These are phyloP conservation scores for Mycalesis mineus DNA, from an alignment of 2,888 invertebrate genomes.

Conservation along the genomic window DNA sequence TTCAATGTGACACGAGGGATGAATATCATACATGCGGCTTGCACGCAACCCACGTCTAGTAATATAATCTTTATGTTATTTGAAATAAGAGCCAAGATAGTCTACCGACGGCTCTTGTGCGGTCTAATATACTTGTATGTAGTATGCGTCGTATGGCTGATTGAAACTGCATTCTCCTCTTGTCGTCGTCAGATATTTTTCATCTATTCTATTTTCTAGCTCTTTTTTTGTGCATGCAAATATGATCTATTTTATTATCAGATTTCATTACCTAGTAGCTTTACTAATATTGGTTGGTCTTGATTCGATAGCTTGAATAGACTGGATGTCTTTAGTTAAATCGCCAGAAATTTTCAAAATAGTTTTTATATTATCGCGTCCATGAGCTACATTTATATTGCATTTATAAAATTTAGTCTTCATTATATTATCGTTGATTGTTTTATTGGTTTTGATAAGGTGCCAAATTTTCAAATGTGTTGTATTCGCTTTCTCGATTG, in stretches of 20 bases:
- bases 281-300: no score
- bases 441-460: conserved; percentile 4
- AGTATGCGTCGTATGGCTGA: conserved; percentile 39
- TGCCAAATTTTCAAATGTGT: conserved; percentile 1
- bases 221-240: no score
- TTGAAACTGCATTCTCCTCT: conserved; percentile 39
- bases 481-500: background rate
- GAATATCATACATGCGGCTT: conserved; percentile 42
- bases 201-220: background rate
- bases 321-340: no score
- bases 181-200: background rate
- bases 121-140: conserved; percentile 10
- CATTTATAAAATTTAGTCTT: background rate
- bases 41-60: conserved; percentile 6
- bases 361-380: background rate
- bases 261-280: no score
- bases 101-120: background rate
- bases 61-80: conserved; percentile 14
- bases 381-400: background rate
- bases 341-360: no score
- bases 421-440: background rate
- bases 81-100: conserved; percentile 7
- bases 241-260: no score
- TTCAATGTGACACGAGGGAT: conserved; percentile 51
- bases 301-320: no score